Base-by-base conservation (phyloP, 2,888 invertebrate genomes). In the Monoplex corrugatus region DNA sequence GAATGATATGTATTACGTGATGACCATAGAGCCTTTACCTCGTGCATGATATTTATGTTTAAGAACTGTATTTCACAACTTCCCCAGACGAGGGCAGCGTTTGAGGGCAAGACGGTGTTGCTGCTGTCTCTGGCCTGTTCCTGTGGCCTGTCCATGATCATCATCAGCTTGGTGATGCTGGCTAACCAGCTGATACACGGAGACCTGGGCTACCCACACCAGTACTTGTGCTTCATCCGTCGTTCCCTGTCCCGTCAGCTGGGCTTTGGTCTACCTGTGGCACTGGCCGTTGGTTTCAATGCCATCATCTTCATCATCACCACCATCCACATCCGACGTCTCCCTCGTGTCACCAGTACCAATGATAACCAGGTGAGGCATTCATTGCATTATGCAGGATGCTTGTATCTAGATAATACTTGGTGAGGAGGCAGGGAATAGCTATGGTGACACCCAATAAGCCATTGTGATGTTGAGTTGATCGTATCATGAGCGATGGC, bases 191-290 rank as follows among this genome's bases (percentile, higher is more conserved):
- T 80, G 40, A 10, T 40, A 6, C 80, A 80, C 80, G 80, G 80
- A 16, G 80, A 80, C 43, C 38, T 80, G 40, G 80, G 80, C 80
- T 80, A 80, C 80, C 80, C 80, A 23, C 40, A 43, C 43, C 44
- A 32, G 43, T 28, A 44, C 82, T n/a, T 82, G 28, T 82, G 82
- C 82, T 82, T 82, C 82, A 82, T 82, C 82, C 82, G 82, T 44
- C 19, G 82, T 3, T 44, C 82, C 32, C 82, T 43, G 43, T 82
- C 82, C 44, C 43, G 82, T 23, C 82, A 82, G 44, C 82, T 82
- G n/a, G 82, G 82, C 80, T 80, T 82, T 28, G 82, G 82, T 1
- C n/a, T 82, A 44, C 44, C 82, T 28, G 43, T 44, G 43, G 82
- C 35, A 10, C 43, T 82, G 44, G 44, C 82, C 43, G 82, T 82